phyloP scores from a whole-genome alignment of 2,888 invertebrate species.

The Drosophila formosana region DNA sequence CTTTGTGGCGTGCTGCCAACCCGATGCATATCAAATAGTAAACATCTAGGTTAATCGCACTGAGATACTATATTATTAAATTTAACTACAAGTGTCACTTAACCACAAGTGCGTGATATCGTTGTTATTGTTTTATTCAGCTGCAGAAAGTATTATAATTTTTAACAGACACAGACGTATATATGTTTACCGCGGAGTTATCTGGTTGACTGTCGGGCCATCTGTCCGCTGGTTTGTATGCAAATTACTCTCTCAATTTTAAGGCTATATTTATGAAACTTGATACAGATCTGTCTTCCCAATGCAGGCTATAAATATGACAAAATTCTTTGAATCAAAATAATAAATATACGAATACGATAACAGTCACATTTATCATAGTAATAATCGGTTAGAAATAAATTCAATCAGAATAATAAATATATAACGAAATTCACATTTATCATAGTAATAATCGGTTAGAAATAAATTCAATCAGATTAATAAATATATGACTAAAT shows the following conservation, averaged over 20 bases:
- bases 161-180: neutral
- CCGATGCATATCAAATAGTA: conserved; percentile 3
- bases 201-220: neutral
- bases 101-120: neutral
- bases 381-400: neutral
- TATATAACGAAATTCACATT: neutral
- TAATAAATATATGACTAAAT: neutral
- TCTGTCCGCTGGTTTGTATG: neutral
- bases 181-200: neutral
- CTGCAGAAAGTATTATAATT: neutral
- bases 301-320: neutral
- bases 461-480: neutral
- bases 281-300: neutral
- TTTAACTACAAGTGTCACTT: neutral
- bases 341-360: neutral
- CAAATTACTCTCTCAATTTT: neutral
- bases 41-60: neutral
- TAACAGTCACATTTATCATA: neutral
- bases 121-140: neutral
- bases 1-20: neutral
- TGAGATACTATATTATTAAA: neutral
- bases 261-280: neutral
- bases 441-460: neutral
- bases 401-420: neutral
- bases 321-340: neutral